Conservation (phyloP, 1,140 invertebrate genomes). For the Cheumatopsyche charites region DNA sequence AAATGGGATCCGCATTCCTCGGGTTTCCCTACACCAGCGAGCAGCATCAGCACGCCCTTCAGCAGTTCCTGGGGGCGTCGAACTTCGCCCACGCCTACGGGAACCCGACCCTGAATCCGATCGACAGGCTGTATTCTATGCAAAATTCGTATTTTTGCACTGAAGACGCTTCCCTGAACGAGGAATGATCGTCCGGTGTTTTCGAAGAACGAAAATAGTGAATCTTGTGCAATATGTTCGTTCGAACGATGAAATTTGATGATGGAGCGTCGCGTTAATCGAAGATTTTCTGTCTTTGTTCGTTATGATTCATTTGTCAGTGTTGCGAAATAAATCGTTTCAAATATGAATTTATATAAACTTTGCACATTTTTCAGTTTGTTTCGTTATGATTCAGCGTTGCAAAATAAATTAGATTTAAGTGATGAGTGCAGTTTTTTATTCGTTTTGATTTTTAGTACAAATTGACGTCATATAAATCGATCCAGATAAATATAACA, state of each 20-base stretch:
- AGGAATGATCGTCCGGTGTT: conserved; percentile 15
- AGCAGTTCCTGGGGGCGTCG: conserved; percentile 53
- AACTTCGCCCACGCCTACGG: conserved; percentile 52
- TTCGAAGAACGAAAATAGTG: too few relatives aligned
- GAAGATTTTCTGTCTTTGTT: neutral
- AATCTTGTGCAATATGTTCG: neutral
- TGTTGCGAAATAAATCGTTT: too few relatives aligned
- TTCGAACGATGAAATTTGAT: neutral
- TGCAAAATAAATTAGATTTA: too few relatives aligned
- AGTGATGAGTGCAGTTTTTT: too few relatives aligned
- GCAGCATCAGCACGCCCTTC: conserved; percentile 51
- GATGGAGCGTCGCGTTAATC: neutral
- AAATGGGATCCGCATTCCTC: conserved; percentile 55
- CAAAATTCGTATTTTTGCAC: conserved; percentile 69
- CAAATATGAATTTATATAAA: too few relatives aligned
- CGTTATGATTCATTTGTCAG: too few relatives aligned
- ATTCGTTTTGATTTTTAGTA: too few relatives aligned
- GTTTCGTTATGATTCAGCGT: too few relatives aligned
- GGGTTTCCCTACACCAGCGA: conserved; percentile 41
- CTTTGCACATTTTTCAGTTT: too few relatives aligned
- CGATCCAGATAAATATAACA: too few relatives aligned
- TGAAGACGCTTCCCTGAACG: conserved; percentile 54
- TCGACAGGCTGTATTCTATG: conserved; percentile 70
- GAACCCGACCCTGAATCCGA: conserved; percentile 62
- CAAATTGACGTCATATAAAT: too few relatives aligned